Evolutionary conservation across 2,797 vertebrate species (phyloP).

Genomic region (Acanthurus leucopareius): DNA sequence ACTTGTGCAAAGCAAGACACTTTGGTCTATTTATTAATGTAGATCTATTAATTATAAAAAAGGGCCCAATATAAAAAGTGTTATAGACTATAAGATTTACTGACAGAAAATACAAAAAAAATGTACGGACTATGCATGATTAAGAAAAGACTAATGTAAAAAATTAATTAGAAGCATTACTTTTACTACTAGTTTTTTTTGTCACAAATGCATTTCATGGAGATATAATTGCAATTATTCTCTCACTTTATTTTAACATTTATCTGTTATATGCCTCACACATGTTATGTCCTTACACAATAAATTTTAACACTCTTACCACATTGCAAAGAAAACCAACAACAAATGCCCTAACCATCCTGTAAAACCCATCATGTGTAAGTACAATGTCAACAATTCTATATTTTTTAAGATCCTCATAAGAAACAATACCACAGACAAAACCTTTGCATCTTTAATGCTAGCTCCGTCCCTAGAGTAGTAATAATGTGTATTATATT

Average conservation of each 20-base stretch:
- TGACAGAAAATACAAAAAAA: too few species aligned
- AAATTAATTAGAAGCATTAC: too few species aligned
- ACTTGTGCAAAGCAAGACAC: background rate
- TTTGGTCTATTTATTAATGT: background rate
- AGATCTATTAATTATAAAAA: too few species aligned
- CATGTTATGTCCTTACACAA: background rate
- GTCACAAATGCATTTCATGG: too few species aligned
- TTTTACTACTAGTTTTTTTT: too few species aligned
- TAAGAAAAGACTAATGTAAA: background rate
- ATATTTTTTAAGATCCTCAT: background rate
- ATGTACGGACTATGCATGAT: background rate
- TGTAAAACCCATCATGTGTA: too few species aligned
- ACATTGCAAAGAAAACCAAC: background rate
- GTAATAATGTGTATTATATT: background rate
- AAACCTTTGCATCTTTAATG: background rate
- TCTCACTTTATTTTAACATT: background rate
- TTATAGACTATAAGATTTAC: background rate
- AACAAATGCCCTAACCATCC: too few species aligned
- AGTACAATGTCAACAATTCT: too few species aligned
- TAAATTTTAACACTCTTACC: background rate
- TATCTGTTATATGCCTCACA: background rate
- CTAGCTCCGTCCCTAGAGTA: background rate
- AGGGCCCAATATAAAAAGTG: too few species aligned
- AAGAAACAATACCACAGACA: background rate
- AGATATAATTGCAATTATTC: background rate